A percentile compares a stretch with the other conserved stretches of the same genome.
Conservation (phyloP, 2,797 vertebrate genomes). For the Enteromius viviparus region DNA sequence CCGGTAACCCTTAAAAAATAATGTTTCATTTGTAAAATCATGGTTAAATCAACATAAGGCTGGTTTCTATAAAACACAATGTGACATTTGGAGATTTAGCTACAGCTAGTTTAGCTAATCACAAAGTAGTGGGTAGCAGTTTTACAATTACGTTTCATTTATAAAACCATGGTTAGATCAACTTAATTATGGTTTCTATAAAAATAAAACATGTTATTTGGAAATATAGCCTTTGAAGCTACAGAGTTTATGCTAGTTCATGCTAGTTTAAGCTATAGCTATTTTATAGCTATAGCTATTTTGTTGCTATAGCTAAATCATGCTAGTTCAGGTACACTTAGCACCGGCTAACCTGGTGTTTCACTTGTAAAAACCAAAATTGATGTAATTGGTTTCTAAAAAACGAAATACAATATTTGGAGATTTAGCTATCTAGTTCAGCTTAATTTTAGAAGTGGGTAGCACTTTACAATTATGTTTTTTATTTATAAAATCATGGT, state of each 20-base stretch:
- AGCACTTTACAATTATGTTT: background rate
- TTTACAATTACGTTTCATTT: background rate
- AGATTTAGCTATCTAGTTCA: background rate
- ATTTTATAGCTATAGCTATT: no score
- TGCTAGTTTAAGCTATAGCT: background rate
- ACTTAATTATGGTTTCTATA: background rate
- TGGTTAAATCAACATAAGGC: background rate
- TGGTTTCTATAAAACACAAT: background rate
- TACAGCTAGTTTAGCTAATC: background rate
- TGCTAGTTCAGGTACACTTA: background rate
- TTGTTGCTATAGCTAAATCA: background rate
- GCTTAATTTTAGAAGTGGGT: no score
- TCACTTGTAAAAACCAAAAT: background rate
- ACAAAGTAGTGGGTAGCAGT: background rate
- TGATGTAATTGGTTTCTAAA: background rate
- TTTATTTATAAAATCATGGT: background rate
- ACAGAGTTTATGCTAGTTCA: background rate
- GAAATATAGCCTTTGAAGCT: background rate
- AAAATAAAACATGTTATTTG: background rate
- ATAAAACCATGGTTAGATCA: background rate
- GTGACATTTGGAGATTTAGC: background rate
- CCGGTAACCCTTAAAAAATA: background rate
- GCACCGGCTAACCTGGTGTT: background rate
- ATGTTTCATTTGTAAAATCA: background rate
- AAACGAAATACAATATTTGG: background rate